Evolutionary conservation across 1,140 invertebrate species (phyloP).

Genomic region (Pachypeltis micranthus): DNA sequence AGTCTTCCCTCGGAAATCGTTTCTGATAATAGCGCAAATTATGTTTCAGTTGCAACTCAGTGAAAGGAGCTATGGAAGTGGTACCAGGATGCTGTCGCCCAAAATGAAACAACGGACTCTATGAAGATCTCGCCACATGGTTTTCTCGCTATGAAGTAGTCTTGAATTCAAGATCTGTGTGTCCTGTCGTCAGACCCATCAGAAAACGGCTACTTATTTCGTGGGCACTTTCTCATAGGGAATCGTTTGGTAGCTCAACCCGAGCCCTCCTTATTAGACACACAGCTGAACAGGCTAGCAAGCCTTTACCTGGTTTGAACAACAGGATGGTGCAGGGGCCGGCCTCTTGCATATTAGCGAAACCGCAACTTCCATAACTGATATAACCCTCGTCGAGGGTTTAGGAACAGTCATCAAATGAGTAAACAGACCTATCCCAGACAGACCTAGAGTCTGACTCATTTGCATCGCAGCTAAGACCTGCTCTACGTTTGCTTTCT

Average conservation of each 20-base stretch:
- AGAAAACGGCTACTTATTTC: slow-evolving; percentile 23
- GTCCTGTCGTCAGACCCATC: slow-evolving; percentile 15
- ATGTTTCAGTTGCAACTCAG: slow-evolving; percentile 27
- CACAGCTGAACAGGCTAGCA: slow-evolving; percentile 24
- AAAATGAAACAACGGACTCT: not conserved
- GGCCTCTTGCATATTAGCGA: too few relatives aligned
- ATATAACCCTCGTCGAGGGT: too few relatives aligned
- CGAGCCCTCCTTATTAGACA: slow-evolving; percentile 19
- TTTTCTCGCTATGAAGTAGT: slow-evolving; percentile 23
- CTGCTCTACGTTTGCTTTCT: too few relatives aligned
- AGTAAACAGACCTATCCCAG: too few relatives aligned
- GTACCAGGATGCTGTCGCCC: not conserved
- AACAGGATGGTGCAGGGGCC: too few relatives aligned
- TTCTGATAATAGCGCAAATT: slow-evolving; percentile 35
- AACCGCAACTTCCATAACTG: too few relatives aligned
- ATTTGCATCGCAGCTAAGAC: too few relatives aligned
- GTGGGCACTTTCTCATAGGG: slow-evolving; percentile 30
- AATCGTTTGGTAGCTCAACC: slow-evolving; percentile 21
- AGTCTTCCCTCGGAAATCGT: slow-evolving; percentile 31
- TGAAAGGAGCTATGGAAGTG: slow-evolving; percentile 11
- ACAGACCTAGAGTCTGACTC: too few relatives aligned
- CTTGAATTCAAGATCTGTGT: slow-evolving; percentile 27
- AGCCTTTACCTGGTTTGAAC: too few relatives aligned
- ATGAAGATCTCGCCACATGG: slow-evolving; percentile 21
- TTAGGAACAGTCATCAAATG: too few relatives aligned